Evolutionary conservation across 2,113 vertebrate species (phyloP).

Genomic region (Malurus elegans): DNA sequence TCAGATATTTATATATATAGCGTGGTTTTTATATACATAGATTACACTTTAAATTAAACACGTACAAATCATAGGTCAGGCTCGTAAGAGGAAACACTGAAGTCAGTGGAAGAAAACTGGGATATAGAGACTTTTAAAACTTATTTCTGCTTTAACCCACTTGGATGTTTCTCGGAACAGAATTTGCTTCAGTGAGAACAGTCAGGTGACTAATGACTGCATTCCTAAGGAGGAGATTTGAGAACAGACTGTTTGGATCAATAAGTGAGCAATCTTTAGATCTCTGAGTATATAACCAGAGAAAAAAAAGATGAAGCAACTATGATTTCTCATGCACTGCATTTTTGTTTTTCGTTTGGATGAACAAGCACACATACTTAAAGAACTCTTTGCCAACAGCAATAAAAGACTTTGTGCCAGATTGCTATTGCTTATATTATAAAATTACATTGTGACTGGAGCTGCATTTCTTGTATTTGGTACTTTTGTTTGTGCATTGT

Average conservation of each 20-base stretch:
- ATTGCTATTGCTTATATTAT: neutral
- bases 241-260: neutral
- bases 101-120: neutral
- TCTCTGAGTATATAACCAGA: neutral
- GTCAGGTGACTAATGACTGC: neutral
- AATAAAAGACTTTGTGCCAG: constrained; percentile 44
- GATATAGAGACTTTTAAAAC: neutral
- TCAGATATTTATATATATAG: neutral
- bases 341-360: constrained; percentile 26
- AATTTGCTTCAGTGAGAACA: neutral
- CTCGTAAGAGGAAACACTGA: constrained; percentile 9
- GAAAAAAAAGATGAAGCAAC: neutral
- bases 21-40: neutral
- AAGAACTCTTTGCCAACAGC: constrained; percentile 11
- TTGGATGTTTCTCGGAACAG: neutral
- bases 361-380: neutral
- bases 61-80: constrained; percentile 54
- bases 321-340: neutral
- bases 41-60: constrained; percentile 56
- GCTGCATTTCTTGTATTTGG: neutral
- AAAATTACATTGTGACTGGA: neutral
- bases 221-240: neutral
- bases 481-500: constrained; percentile 1
- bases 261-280: neutral
- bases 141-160: neutral